Evolutionary conservation across 64 coral and sea anemone species (phyloP).

Genomic region (Dendrophyllia cribrosa): DNA sequence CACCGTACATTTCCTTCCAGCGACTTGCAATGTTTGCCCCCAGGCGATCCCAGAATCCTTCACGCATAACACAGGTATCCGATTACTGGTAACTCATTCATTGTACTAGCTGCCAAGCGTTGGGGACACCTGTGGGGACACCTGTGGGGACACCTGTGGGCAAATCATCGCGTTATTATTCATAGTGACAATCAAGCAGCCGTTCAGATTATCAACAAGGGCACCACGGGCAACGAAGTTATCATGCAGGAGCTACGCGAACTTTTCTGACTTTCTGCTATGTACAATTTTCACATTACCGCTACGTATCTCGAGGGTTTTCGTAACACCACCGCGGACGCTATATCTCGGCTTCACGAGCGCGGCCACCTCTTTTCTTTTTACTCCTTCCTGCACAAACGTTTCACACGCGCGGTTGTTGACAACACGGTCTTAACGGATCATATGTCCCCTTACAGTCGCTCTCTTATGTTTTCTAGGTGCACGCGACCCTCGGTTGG

Average conservation of each 20-base stretch:
- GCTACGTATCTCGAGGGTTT: conserved; percentile 22
- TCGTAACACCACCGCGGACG: conserved; percentile 12
- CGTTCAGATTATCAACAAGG: conserved; percentile 68
- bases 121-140: no score
- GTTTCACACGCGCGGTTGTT: neutral
- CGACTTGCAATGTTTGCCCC: no score
- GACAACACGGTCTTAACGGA: neutral
- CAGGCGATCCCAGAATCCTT: no score
- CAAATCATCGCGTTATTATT: conserved; percentile 45
- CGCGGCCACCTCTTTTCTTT: neutral
- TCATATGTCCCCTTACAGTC: neutral
- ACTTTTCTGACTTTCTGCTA: conserved; percentile 59
- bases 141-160: conserved; percentile 28
- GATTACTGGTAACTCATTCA: no score
- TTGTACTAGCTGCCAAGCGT: conserved; percentile 23
- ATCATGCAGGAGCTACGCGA: conserved; percentile 38
- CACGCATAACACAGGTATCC: no score
- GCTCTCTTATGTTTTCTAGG: conserved; percentile 10
- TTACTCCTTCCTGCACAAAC: neutral
- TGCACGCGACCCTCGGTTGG: neutral
- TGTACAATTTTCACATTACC: conserved; percentile 41
- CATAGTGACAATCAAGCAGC: conserved; percentile 58
- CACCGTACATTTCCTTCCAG: no score
- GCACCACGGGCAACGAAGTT: neutral
- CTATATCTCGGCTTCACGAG: neutral